Evolutionary conservation across 2,888 invertebrate genomes (phyloP).

Genomic region (Microplitis manilae): DNA sequence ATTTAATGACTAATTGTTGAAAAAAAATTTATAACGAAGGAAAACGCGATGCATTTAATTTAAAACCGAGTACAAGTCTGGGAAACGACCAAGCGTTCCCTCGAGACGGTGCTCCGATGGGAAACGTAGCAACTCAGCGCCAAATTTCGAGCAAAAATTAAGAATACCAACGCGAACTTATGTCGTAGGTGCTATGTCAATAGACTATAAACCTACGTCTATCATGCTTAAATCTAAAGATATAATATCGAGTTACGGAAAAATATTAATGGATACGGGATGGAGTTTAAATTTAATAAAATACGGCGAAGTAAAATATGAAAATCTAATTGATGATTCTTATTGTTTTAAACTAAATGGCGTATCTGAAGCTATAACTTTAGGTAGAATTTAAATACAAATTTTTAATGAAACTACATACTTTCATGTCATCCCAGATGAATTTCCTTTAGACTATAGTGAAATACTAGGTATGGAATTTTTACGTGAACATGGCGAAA

Average conservation of each 20-base stretch:
- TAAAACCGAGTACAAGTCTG: neutral
- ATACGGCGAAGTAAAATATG: neutral
- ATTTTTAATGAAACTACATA: too few relatives aligned
- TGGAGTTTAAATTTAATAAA: conserved; percentile 27
- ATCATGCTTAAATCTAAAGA: conserved; percentile 13
- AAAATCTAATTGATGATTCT: neutral
- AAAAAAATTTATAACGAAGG: conserved; percentile 11
- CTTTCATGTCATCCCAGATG: too few relatives aligned
- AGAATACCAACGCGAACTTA: neutral
- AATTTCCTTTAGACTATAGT: too few relatives aligned
- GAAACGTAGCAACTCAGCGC: neutral
- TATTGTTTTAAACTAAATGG: conserved; percentile 30
- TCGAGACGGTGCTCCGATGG: neutral
- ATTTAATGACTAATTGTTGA: conserved; percentile 3
- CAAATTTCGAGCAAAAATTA: neutral
- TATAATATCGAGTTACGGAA: neutral
- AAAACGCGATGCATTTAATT: neutral
- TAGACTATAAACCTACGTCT: conserved; percentile 3
- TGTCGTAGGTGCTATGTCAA: neutral
- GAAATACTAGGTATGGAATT: too few relatives aligned
- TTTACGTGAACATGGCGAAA: too few relatives aligned
- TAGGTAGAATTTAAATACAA: conserved; percentile 17
- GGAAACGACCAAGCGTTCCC: conserved; percentile 23
- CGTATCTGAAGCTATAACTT: conserved; percentile 22
- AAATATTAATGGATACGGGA: conserved; percentile 31